Evolutionary conservation across 2,113 vertebrate species (phyloP), one percentile per base, ranked within the genome.

Genomic region (Australoheros scitulus): DNA sequence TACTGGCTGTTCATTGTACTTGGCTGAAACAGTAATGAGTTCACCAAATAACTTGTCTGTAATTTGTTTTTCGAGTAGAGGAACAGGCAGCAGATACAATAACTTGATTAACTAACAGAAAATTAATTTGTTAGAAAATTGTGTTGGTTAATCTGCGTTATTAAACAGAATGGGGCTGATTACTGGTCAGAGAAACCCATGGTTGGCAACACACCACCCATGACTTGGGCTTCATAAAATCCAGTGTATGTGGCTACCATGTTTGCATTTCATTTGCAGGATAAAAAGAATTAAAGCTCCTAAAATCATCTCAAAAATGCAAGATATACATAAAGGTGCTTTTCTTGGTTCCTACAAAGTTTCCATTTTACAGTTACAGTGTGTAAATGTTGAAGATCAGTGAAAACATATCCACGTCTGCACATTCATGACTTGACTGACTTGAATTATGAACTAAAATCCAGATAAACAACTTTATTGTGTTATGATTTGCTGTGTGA

Each of bases 251-350:
- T 1, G 11, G 78, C 11, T 52, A 34, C 61, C 1, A 61, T 26
- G 34, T 47, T 61, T 55, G 6, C 11, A 26, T 63, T 56, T 65
- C 9, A 22, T 41, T 34, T 79, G 22, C 1, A 20, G 52, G 34
- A 83, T 29, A 36, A 24, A 1, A 38, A 24, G 56, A 74, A 41
- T 72, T 32, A 77, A 77, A 61, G 43, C 61, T 52, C 41, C n/a
- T 24, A 43, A 60, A 75, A 86, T 84, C 78, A 22, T 55, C 50
- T 43, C 7, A 60, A 74, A 84, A 77, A 2, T 72, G 72, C 10
- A 68, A 22, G 9, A 13, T n/a, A 18, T 6, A 58, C 15, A n/a
- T 52, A 7, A 34, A 34, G 20, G 24, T 24, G 18, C 7, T 75
- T 56, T 82, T 32, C 18, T 1, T 75, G 29, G 22, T 65, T 9